A percentile compares a stretch with the other conserved stretches of the same genome.
These are phyloP conservation scores for Linepithema humile DNA, from an alignment of 1,140 invertebrate species.

Conservation along the genomic window DNA sequence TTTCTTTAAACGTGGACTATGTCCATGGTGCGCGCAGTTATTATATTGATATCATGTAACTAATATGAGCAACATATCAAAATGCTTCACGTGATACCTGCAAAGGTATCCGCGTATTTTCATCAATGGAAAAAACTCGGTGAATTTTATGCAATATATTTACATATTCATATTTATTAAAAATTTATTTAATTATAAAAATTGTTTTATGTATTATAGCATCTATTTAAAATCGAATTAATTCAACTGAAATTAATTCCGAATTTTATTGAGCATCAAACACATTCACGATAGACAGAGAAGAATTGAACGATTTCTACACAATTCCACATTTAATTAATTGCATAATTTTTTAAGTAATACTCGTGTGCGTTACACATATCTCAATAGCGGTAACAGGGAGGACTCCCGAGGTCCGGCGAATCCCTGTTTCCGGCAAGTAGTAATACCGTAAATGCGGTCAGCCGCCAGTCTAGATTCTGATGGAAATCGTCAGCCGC, in stretches of 20 bases:
- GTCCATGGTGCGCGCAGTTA: neutral
- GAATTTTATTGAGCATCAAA: neutral
- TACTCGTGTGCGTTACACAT: constrained; percentile 9
- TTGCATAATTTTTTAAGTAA: constrained; percentile 47
- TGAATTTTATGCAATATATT: neutral
- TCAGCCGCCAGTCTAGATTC: constrained; percentile 69
- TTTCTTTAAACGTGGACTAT: constrained; percentile 18
- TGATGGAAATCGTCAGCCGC: constrained; percentile 57
- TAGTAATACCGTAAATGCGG: constrained; percentile 69
- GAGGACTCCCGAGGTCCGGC: neutral
- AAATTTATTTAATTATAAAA: constrained; percentile 1
- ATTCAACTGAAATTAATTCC: neutral
- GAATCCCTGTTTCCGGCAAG: constrained; percentile 60
- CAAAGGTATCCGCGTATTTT: neutral
- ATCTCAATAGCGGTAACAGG: constrained; percentile 17
- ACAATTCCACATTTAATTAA: too few species aligned
- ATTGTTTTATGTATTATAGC: neutral
- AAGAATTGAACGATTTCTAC: too few species aligned
- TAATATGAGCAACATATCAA: neutral
- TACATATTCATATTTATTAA: neutral
- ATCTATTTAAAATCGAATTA: neutral
- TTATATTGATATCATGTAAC: constrained; percentile 28
- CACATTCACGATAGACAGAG: constrained; percentile 19
- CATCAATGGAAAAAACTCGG: neutral
- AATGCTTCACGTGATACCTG: neutral